These are phyloP conservation scores for Habropoda laboriosa DNA, from an alignment of 1,140 invertebrate genomes.

Conservation along the genomic window DNA sequence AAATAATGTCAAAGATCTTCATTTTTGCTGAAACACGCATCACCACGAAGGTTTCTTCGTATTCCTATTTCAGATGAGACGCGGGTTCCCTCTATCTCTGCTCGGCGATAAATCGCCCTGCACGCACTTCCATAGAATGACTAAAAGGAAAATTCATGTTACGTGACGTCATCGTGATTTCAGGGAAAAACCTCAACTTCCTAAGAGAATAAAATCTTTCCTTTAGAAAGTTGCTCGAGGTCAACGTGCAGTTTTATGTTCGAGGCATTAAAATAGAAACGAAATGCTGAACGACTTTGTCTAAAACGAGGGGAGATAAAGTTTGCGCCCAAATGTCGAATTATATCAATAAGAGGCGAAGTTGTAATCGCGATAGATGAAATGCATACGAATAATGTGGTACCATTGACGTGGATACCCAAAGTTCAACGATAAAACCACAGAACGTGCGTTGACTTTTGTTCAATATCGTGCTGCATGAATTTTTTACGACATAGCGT, in stretches of 20 bases:
- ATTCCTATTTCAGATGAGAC: no score
- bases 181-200: background rate
- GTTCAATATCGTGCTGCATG: background rate
- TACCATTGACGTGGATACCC: slow-evolving; percentile 5
- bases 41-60: background rate
- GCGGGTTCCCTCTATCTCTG: background rate
- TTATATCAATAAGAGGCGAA: background rate
- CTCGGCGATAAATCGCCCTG: background rate
- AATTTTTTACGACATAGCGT: background rate
- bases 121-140: no score
- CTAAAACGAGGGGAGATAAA: background rate
- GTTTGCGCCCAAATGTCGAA: background rate
- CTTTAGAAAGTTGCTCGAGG: slow-evolving; percentile 11
- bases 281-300: background rate
- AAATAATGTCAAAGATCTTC: slow-evolving; percentile 20
- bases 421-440: slow-evolving; percentile 45
- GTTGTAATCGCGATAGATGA: background rate
- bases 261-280: background rate
- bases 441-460: background rate
- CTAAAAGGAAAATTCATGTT: background rate
- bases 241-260: background rate
- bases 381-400: background rate
- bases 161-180: background rate
- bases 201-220: background rate
- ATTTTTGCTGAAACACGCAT: background rate